A percentile compares a stretch with the other conserved stretches of the same genome.
Evolutionary conservation across 1,140 invertebrate genomes (phyloP).

Genomic region (Argopecten irradians): DNA sequence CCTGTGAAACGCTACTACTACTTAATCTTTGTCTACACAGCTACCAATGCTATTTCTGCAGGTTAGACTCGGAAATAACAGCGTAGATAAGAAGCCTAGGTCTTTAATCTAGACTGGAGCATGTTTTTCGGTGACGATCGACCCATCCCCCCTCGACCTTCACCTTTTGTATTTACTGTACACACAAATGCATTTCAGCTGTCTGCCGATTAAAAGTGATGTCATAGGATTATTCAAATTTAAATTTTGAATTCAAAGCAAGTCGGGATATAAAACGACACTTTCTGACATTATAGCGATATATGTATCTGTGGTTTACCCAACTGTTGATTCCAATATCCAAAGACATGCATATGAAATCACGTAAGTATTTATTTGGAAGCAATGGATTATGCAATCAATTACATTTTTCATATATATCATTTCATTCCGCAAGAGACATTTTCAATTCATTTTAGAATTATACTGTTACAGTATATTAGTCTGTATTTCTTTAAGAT

Average conservation of each 20-base stretch:
- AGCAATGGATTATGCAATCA: neutral
- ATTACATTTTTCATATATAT: neutral
- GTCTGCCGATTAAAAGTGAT: neutral
- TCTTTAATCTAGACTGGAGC: neutral
- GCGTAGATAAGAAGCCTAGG: neutral
- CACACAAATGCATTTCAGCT: neutral
- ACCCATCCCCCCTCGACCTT: conserved; percentile 2
- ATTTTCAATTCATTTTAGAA: neutral
- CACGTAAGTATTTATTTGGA: neutral
- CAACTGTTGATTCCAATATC: neutral
- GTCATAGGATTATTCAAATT: conserved; percentile 11
- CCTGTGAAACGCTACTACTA: neutral
- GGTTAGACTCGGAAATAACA: neutral
- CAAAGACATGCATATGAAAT: too few species aligned
- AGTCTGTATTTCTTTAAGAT: too few species aligned
- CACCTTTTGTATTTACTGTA: neutral
- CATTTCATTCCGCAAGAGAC: neutral
- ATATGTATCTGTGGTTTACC: neutral
- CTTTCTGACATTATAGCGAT: too few species aligned
- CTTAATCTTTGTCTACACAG: neutral
- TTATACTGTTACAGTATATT: too few species aligned
- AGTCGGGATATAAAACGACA: neutral
- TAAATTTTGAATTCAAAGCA: neutral
- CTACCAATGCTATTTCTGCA: neutral
- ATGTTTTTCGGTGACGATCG: neutral